Base-by-base conservation (phyloP, 2,113 vertebrate species). In the Apteryx mantelli region DNA sequence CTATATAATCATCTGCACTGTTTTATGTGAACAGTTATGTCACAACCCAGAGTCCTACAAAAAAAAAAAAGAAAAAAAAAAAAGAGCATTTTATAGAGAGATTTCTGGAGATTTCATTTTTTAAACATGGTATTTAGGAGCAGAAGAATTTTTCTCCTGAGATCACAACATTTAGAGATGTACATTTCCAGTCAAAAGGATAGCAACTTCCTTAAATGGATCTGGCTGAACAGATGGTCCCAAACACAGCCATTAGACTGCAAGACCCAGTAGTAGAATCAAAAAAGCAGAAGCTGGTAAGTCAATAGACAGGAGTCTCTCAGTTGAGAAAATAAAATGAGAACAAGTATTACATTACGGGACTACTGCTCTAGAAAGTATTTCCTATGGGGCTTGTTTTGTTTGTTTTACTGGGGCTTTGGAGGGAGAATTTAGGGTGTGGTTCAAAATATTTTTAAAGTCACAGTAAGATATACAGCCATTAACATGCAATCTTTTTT, bases 401-500 rank as follows among this genome's bases (percentile, higher is more conserved):
- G n/a, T 68, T 69, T 91, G 65, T 93, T 81, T 85, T 68, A 68
- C 14, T 48, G 22, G 77, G 86, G 46, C 79, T 82, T 25, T 89
- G 42, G 26, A 81, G 85, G 30, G 56, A 79, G 28, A 74, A 69
- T 40, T 68, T 40, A 53, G 36, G 44, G 25, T 22, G 44, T 70
- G n/a, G 18, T 38, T 64, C 38, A 68, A 80, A 84, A 32, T 66
- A 34, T n/a, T 95, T 93, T 94, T 56, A 64, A 56, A 60, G 68
- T 89, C 82, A 89, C 36, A 93, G 82, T 80, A 93, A 95, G 76
- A 89, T 81, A 97, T 8, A 94, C 36, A 95, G 93, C 55, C 89
- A 86, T 86, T 83, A 89, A 91, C 94, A 95, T 95, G 91, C 91
- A 89, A 92, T 71, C 74, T 78, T 93, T 91, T 65, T 91, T 81